These are phyloP conservation scores for Malacoraja senta DNA, from an alignment of 2,797 vertebrate species.

Conservation along the genomic window DNA sequence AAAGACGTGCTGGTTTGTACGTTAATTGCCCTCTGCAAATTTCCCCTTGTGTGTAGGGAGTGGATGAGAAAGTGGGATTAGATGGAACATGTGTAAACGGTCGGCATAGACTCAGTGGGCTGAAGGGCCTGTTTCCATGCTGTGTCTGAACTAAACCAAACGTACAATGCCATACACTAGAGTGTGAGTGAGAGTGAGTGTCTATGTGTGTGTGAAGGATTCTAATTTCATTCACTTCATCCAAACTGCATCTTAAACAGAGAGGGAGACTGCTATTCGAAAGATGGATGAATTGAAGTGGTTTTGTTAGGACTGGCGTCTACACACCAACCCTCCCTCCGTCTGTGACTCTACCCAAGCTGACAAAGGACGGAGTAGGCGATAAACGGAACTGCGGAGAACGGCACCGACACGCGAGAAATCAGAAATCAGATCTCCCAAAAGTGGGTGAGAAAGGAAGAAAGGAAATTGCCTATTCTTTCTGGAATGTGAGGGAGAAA, in stretches of 20 bases:
- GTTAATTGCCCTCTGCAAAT: no score
- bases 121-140: no score
- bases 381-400: background rate
- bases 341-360: background rate
- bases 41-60: no score
- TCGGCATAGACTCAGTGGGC: no score
- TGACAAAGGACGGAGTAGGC: background rate
- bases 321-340: background rate
- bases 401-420: background rate
- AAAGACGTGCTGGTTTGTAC: no score
- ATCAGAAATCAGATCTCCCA: background rate
- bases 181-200: no score
- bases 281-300: background rate
- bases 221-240: background rate
- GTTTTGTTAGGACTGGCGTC: background rate
- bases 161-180: no score
- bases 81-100: no score
- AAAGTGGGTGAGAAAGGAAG: background rate
- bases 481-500: background rate
- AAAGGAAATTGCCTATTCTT: background rate
- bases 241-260: background rate
- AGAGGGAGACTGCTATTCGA: background rate
- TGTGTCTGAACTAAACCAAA: no score
- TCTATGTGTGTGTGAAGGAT: background rate
- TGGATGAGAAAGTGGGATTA: no score